Conservation (phyloP, 2,888 invertebrate genomes). For the Lysandra bellargus region DNA sequence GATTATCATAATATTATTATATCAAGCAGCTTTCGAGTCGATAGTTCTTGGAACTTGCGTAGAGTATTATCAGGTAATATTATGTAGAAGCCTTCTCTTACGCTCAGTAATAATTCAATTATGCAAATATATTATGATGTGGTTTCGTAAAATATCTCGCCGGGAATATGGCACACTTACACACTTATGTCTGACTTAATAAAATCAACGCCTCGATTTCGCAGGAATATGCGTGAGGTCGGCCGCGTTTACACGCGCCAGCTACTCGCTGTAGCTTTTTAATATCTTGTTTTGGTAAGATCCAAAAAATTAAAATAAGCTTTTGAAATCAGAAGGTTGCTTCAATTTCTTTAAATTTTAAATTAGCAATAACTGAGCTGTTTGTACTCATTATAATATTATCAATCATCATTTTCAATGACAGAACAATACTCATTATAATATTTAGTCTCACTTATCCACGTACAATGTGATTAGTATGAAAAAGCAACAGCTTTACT, state of each 20-base stretch:
- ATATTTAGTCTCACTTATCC: no score
- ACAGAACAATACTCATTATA: no score
- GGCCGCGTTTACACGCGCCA: neutral
- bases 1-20: no score
- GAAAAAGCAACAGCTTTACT: no score
- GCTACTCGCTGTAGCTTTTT: neutral
- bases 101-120: neutral
- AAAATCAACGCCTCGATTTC: conserved; percentile 7
- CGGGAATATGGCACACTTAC: conserved; percentile 6
- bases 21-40: neutral
- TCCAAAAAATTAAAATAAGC: neutral
- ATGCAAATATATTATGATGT: conserved; percentile 9
- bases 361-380: no score
- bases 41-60: neutral
- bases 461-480: no score
- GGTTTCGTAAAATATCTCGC: conserved; percentile 4
- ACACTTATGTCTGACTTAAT: conserved; percentile 12
- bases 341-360: no score
- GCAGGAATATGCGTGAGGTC: neutral
- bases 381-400: no score
- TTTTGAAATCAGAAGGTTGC: no score
- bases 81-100: neutral
- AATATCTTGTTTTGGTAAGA: neutral
- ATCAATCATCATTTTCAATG: no score
- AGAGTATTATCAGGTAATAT: neutral